phyloP scores from a whole-genome alignment of 2,797 vertebrate genomes.

The Alca torda region DNA sequence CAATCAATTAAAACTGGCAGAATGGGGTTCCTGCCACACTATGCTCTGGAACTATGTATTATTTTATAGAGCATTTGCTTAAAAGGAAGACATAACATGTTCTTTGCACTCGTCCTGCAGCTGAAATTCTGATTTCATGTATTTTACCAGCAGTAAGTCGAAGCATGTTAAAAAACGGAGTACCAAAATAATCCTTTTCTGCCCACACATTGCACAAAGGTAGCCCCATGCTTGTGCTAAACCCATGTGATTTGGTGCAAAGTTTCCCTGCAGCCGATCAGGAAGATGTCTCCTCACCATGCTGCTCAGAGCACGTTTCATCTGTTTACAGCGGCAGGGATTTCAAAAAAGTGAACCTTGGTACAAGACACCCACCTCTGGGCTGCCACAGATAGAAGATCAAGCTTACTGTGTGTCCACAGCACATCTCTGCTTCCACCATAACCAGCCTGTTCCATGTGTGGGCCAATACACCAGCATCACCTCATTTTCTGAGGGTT shows the following conservation, averaged over 20 bases:
- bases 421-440: background rate
- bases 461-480: background rate
- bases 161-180: background rate
- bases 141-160: background rate
- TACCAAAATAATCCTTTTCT: background rate
- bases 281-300: background rate
- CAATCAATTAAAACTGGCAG: background rate
- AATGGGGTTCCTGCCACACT: background rate
- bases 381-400: background rate
- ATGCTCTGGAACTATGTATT: background rate
- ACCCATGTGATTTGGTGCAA: fast-evolving
- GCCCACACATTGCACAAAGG: background rate
- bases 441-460: background rate
- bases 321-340: background rate
- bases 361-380: background rate
- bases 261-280: background rate
- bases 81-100: background rate
- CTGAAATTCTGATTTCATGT: background rate
- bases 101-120: background rate
- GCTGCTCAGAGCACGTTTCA: background rate
- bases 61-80: background rate
- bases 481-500: background rate
- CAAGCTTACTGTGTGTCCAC: background rate
- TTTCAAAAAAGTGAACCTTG: background rate
- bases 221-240: background rate